phyloP scores from a whole-genome alignment of 2,113 vertebrate genomes.

The Poicephalus gulielmi region DNA sequence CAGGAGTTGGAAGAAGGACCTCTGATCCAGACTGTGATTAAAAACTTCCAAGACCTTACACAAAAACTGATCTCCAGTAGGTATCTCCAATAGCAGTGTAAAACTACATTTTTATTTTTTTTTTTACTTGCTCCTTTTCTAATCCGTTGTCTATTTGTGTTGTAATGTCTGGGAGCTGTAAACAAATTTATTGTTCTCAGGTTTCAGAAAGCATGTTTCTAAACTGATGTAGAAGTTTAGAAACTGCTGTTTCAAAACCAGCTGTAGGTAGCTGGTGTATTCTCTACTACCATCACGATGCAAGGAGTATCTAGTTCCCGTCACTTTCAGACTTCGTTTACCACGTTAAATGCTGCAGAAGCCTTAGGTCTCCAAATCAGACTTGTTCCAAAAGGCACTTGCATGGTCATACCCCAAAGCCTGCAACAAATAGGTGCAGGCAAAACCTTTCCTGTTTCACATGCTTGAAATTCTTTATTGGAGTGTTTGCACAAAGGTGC shows the following conservation, averaged over 20 bases:
- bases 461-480: neutral
- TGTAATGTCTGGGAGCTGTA: neutral
- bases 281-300: neutral
- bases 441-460: neutral
- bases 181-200: neutral
- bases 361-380: neutral
- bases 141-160: neutral
- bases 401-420: neutral
- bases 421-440: neutral
- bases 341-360: neutral
- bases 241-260: neutral
- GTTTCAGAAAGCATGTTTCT: neutral
- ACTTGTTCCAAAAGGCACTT: neutral
- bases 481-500: neutral
- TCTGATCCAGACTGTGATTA: neutral
- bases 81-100: neutral
- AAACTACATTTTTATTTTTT: neutral
- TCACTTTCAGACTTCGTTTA: neutral
- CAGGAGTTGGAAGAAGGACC: neutral
- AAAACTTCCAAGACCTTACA: neutral
- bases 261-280: neutral
- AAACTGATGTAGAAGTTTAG: neutral
- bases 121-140: neutral
- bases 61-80: neutral
- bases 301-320: neutral